Conservation (phyloP, 2,888 invertebrate species). For the Chesias legatella region DNA sequence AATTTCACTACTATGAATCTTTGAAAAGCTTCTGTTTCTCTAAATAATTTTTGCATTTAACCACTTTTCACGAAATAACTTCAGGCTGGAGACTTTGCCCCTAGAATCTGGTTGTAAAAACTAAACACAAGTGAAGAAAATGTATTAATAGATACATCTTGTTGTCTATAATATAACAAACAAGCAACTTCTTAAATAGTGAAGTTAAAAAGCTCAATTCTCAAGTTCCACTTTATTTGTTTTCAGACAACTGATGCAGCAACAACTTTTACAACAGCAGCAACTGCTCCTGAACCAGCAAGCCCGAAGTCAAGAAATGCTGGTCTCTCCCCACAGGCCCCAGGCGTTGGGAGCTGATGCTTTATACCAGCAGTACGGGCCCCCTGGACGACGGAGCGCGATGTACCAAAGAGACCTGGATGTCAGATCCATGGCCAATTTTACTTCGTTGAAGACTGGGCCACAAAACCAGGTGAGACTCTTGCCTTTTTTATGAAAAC, state of each 20-base stretch:
- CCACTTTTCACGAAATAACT: too few relatives aligned
- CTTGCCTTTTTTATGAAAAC: neutral
- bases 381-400: constrained; percentile 66
- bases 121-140: neutral
- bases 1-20: too few relatives aligned
- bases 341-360: constrained; percentile 72
- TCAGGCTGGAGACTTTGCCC: too few relatives aligned
- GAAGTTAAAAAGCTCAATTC: too few relatives aligned
- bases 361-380: constrained; percentile 72
- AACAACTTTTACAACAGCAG: constrained; percentile 74
- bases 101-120: neutral
- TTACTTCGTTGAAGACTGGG: constrained; percentile 67
- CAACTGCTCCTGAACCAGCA: constrained; percentile 69
- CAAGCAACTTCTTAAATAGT: neutral
- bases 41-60: too few relatives aligned
- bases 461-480: constrained; percentile 59
- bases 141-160: too few relatives aligned
- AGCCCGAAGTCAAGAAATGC: constrained; percentile 78
- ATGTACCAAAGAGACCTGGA: constrained; percentile 70
- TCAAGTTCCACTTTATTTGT: neutral
- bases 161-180: neutral
- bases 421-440: constrained; percentile 69
- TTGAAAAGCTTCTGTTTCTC: neutral
- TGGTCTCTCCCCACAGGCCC: constrained; percentile 62
- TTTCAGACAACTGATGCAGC: constrained; percentile 67